phyloP scores from a whole-genome alignment of 2,113 vertebrate species.

The Pelecanoides urinatrix region DNA sequence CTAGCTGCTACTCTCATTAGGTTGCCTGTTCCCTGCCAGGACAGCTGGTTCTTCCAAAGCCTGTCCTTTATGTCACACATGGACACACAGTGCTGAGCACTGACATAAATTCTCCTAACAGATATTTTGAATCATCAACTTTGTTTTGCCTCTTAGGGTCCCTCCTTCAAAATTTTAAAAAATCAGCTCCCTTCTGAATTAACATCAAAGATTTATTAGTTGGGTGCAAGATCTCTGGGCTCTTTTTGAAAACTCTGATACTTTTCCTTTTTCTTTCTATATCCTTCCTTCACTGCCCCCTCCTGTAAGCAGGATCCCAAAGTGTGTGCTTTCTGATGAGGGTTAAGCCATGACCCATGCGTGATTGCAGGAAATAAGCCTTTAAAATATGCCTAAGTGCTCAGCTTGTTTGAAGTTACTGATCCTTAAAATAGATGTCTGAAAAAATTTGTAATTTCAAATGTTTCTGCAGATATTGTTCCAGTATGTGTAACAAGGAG shows the following conservation, averaged over 20 bases:
- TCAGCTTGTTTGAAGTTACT: conserved; percentile 47
- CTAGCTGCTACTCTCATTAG: not conserved
- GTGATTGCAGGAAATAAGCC: conserved; percentile 57
- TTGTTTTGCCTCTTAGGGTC: not conserved
- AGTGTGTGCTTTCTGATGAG: not conserved
- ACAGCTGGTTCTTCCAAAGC: not conserved
- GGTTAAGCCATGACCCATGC: conserved; percentile 25
- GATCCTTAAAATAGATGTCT: conserved; percentile 60
- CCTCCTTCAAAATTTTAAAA: not conserved
- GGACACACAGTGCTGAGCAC: not conserved
- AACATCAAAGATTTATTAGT: not conserved
- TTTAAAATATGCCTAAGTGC: conserved; percentile 51
- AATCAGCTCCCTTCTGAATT: not conserved
- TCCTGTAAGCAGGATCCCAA: not conserved
- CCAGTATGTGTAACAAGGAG: not conserved
- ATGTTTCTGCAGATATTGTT: conserved; percentile 33
- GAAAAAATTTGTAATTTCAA: conserved; percentile 35
- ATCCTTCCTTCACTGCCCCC: not conserved
- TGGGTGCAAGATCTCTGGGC: not conserved
- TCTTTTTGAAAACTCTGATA: not conserved
- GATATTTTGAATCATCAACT: not conserved
- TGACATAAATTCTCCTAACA: not conserved
- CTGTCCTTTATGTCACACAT: not conserved
- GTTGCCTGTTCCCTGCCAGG: not conserved
- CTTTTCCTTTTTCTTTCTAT: not conserved